Base-by-base conservation (phyloP, 2,888 invertebrate species). In the Eupithecia vulgata region DNA sequence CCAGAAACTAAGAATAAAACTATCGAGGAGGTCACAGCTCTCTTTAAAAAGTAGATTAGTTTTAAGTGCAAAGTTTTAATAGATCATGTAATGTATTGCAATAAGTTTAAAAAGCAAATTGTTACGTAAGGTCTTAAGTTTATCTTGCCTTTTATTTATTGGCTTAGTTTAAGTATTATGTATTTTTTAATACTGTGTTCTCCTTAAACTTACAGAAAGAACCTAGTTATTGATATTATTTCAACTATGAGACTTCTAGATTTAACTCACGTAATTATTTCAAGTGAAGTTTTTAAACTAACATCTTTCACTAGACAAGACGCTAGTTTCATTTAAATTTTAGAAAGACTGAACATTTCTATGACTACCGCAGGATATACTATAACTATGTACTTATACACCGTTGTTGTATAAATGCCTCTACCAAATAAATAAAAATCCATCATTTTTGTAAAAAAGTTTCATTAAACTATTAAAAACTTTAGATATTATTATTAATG, bases 1-100 rank as follows among this genome's bases (percentile, higher is more conserved):
- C 95, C 95, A 7, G 95, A 95, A 84, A 95, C 95, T 25, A 95
- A 95, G 83, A 94, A 95, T 78, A 93, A 88, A 77, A 90, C 93
- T 17, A 91, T 95, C 67, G 95, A 95, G 78, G 95, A 95, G 81
- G 94, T 95, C 35, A 93, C 94, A 75, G 91, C 92, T 87, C 87
- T 94, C 80, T 95, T 95, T 85, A 95, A 94, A 77, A 87, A 91
- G 79, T 91, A 88, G 84, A 74, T 76, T 77, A 77, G 76, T 69
- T 13, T 6, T 80, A 80, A 82, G 73, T 74, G 81, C 30, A 35
- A n/a, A 65, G 35, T 86, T 81, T 40, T 88, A 88, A 83, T 74
- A 67, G 87, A 87, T 82, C 72, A 71, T 85, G 83, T 75, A 75
- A 76, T 79, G 81, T 61, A 84, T 82, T 85, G 85, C 85, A 87